Base-by-base conservation (phyloP, 2,888 invertebrate genomes). In the Drosophila phalerata region DNA sequence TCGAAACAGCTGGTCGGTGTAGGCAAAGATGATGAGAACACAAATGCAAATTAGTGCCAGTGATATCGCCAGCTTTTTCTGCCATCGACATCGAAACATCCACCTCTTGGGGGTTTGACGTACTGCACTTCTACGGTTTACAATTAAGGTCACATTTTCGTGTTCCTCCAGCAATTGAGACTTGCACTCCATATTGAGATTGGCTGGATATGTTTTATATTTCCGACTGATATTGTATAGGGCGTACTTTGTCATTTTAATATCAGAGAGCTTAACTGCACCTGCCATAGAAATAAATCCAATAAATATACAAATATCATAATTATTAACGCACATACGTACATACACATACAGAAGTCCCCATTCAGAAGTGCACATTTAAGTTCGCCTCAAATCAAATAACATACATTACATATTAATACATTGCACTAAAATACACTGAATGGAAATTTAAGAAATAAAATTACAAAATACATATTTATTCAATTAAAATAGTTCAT, bases 1-100 rank as follows among this genome's bases (percentile, higher is more conserved):
- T 5, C 89, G 80, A 58, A 81, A 85, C 40, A 91, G 82, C 45
- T 86, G 75, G 53, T 91, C 90, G 15, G 88, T 90, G 43, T 91
- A 91, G 32, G 91, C 91, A 53, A 91, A 91, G 62, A 91, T 89
- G 53, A 91, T 91, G 10, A 91, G 79, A 28, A 90, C 69, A 68
- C 91, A 90, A 45, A 91, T 88, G 62, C 89, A 88, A 52, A 89
- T 79, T 40, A 91, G 85, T 48, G 89, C 88, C 37, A 85, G 15
- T 37, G 91, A 73, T 32, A 91, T 56, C 63, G 91, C 78, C 61
- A 91, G 68, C 51, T 91, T 89, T 72, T 90, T 91, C 65, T 91
- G 91, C 89, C 91, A 90, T 77, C 83, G 90, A 66, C 84, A 85
- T 5, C 84, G 73, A 32, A 73, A 63, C 13, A 77, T 53, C 77